These are phyloP conservation scores for Scarus forsteni DNA, from an alignment of 2,797 vertebrate genomes.

Conservation along the genomic window DNA sequence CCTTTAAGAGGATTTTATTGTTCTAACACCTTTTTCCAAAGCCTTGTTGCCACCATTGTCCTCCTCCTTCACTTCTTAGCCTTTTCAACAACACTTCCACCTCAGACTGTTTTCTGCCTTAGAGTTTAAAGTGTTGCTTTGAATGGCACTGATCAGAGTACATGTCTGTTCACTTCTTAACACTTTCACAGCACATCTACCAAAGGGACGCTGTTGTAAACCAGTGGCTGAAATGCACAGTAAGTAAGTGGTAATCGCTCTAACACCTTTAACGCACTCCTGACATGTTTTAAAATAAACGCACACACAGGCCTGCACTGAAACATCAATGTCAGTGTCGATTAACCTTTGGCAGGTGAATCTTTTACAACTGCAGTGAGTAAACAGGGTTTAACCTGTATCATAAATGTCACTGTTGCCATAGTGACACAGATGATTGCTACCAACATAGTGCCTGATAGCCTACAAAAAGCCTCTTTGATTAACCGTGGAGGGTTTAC, in stretches of 20 bases:
- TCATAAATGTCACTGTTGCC: constrained; percentile 6
- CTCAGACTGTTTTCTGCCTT: constrained; percentile 39
- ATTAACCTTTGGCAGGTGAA: constrained; percentile 26
- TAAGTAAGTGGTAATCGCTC: constrained; percentile 24
- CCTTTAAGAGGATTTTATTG: constrained; percentile 10
- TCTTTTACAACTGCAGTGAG: constrained; percentile 49
- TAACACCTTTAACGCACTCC: constrained; percentile 54
- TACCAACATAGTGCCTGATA: constrained; percentile 64
- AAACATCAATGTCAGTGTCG: constrained; percentile 36
- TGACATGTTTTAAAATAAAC: constrained; percentile 7
- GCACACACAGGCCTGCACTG: constrained; percentile 48
- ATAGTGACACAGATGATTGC: constrained; percentile 13
- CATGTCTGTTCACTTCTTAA: constrained; percentile 11
- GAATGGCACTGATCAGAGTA: constrained; percentile 17
- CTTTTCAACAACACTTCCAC: background rate
- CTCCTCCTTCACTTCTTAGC: constrained; percentile 18
- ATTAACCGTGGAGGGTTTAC: constrained; percentile 11
- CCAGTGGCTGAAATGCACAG: constrained; percentile 8
- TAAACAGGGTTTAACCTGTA: constrained; percentile 8
- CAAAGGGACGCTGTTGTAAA: constrained; percentile 38
- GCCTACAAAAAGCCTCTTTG: constrained; percentile 19
- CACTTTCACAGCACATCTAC: constrained; percentile 28
- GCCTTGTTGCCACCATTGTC: constrained; percentile 33
- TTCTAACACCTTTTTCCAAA: constrained; percentile 50
- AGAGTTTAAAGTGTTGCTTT: constrained; percentile 33